Evolutionary conservation across 1,140 invertebrate species (phyloP).

Genomic region (Drosophila kepulauana): DNA sequence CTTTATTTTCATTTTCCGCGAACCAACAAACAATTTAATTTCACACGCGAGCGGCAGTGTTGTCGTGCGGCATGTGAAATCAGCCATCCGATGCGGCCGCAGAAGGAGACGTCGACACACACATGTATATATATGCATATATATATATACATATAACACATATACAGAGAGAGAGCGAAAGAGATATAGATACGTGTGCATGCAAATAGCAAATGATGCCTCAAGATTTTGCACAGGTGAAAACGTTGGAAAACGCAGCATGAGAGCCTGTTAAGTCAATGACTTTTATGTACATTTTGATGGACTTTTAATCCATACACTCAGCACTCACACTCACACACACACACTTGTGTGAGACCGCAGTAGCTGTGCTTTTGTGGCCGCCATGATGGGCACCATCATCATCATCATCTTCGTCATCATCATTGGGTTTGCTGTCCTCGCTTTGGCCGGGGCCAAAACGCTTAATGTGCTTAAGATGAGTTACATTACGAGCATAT

Average conservation of each 20-base stretch:
- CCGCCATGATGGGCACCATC: constrained; percentile 13
- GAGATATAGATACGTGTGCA: constrained; percentile 17
- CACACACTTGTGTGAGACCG: constrained; percentile 32
- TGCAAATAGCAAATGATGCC: constrained; percentile 65
- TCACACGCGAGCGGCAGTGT: constrained; percentile 80
- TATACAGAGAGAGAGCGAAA: too few species aligned
- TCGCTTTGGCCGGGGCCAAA: constrained; percentile 6
- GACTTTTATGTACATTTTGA: constrained; percentile 83
- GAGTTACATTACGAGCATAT: constrained; percentile 69
- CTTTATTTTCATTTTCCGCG: constrained; percentile 80
- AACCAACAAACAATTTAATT: constrained; percentile 82
- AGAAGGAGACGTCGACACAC: neutral
- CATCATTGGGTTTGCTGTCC: constrained; percentile 22
- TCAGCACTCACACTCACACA: constrained; percentile 5
- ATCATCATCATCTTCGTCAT: neutral
- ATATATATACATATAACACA: neutral
- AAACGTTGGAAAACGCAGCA: constrained; percentile 38
- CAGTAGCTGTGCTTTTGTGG: constrained; percentile 63
- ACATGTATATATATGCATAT: neutral
- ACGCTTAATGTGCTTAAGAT: constrained; percentile 79
- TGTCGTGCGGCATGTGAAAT: constrained; percentile 78
- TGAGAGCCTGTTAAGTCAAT: constrained; percentile 73
- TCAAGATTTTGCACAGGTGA: constrained; percentile 70
- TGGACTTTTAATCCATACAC: constrained; percentile 79
- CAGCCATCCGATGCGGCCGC: constrained; percentile 59